Evolutionary conservation across 2,888 invertebrate species (phyloP), one percentile per base, ranked within the genome.

Genomic region (Phasia obesa): DNA sequence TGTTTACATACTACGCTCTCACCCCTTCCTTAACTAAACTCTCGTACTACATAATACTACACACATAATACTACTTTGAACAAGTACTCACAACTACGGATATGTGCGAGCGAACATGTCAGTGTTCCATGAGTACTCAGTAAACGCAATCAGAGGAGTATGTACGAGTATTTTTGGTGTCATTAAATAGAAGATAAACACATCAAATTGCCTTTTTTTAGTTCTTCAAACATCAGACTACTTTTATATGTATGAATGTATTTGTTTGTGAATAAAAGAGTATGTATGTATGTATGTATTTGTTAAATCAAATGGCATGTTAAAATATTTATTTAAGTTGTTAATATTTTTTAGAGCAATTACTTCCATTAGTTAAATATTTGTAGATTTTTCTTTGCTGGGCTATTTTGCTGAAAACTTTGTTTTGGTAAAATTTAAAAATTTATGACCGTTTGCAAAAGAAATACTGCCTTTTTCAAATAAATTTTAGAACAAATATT

Each of bases 361-460:
- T 76, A 67, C 59, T 76, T 59, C 59, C 59, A 59, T 59, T 59
- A 76, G 59, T 76, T 67, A 75, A 75, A 67, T 59, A 49, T 59
- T 67, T 65, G 51, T 59, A 35, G 59, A 38, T 57, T 76, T 38
- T 38, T 31, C 19, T 6, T 59, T 49, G 13, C 15, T 42, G 4
- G n/a, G 4, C n/a, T n/a, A n/a, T 42, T 42, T 42, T 67, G 17
- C 25, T 38, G 13, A 2, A 11, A 35, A 19, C n/a, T 51, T 17
- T 15, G 0, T n/a, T n/a, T 17, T 7, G 31, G 0, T 2, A 9
- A 31, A 11, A 11, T 27, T 31, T 4, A n/a, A 47, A 21, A 13
- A 27, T 13, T 38, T 15, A 11, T 38, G 38, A 31, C n/a, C n/a
- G n/a, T n/a, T n/a, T n/a, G n/a, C n/a, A n/a, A n/a, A n/a, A n/a